Evolutionary conservation across 2,888 invertebrate species (phyloP), one percentile per base, ranked within the genome.

Genomic region (Lithosia quadra): DNA sequence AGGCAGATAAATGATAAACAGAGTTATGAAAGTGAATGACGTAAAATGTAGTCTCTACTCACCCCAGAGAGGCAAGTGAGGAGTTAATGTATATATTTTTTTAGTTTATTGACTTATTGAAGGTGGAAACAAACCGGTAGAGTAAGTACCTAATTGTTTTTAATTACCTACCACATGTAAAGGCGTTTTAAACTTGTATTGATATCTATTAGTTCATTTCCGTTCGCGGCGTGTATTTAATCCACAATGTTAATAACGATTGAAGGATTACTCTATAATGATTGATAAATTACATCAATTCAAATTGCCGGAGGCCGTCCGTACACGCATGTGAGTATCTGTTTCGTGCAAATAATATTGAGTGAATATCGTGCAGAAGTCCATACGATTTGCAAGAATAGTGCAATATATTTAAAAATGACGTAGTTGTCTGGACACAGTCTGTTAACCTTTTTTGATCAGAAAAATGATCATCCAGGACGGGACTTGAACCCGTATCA

Each of bases 121-220:
- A 43, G 53, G 63, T 53, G 63, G 21, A 33, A 63, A 63, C 28
- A 13, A 63, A 53, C 28, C 13, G 18, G n/a, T 9, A 24, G 10
- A 28, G 28, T 21, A 15, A 11, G 33, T 63, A 53, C 10, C 4
- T 34, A 24, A 56, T 55, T 15, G 53, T 61, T 55, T 61, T 56
- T 43, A 57, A 67, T 63, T 63, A 34, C n/a, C n/a, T n/a, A n/a
- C n/a, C n/a, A n/a, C 33, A 24, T 67, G 53, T 66, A 36, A 53
- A 55, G 33, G 13, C 24, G 36, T 15, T n/a, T 56, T 13, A 28
- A 61, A 36, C 22, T 56, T 7, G 33, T 56, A 53, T 33, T 13
- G 24, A 59, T n/a, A n/a, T n/a, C n/a, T 53, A 43, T 43, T 21
- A 15, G 24, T 36, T 22, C n/a, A 9, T 55, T 28, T 39, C 55